Base-by-base conservation (phyloP, 2,797 vertebrate genomes). In the Poliocrania exsul region DNA sequence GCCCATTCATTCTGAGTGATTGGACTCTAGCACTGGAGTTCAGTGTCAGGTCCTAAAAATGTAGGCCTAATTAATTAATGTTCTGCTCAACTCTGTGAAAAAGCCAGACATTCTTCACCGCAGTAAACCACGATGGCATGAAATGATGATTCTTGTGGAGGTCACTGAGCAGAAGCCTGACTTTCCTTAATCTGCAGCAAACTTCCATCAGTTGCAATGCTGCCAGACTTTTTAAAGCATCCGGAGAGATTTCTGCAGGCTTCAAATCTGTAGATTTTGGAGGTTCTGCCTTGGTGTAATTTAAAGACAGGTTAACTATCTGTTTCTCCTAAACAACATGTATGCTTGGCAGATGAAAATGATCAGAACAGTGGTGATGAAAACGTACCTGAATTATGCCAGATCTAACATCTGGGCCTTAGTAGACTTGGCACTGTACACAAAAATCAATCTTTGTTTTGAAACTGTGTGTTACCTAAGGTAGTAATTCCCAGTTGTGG, bases 381-480 rank as follows among this genome's bases (percentile, higher is more conserved):
- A 92, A 86, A 91, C 3, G 29, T 25, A 78, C 73, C 87, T 91
- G 82, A 90, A 33, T 81, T 77, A 49, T 90, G 80, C 74, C 82
- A 88, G 93, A 73, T 72, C 66, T 81, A 64, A 84, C 75, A 88
- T 95, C 88, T 96, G 93, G 87, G 40, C 88, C 51, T 79, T 72
- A 26, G 77, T 6, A 26, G 70, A 79, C 85, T 90, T 92, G 91
- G 91, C 91, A 73, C 47, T 8, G 51, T 73, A 12, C 15, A 16
- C 44, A 84, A 65, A 65, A 79, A 94, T 96, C 83, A 92, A 60
- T 95, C 92, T 93, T 93, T 67, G 61, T 56, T 93, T 94, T 92
- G 86, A 94, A 94, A 75, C 51, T 40, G 6, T 57, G 40, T 70
- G 38, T 74, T 95, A 94, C 78, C 77, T 75, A 53, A 88, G 58